Evolutionary conservation across 2,888 invertebrate species (phyloP).

Genomic region (Saturnia japonica): DNA sequence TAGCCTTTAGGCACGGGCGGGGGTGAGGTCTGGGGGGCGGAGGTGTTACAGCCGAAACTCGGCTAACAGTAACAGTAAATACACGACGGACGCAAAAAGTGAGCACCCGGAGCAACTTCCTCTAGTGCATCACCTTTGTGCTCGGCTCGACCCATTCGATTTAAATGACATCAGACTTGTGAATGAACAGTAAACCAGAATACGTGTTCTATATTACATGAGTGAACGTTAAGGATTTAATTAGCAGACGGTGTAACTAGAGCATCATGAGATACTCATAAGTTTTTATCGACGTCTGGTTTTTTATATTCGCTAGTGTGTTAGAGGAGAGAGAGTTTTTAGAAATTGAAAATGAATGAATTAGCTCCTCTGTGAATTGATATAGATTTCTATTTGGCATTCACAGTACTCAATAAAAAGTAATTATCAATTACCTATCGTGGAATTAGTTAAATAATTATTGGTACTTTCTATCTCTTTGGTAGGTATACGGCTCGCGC

Average conservation of each 20-base stretch:
- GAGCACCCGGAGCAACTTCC: slow-evolving; percentile 57
- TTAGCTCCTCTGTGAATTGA: slow-evolving; percentile 37
- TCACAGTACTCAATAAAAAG: slow-evolving; percentile 40
- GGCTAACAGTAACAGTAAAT: slow-evolving; percentile 78
- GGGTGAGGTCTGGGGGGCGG: neutral
- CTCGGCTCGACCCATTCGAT: slow-evolving; percentile 63
- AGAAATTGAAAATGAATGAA: slow-evolving; percentile 47
- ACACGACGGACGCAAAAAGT: slow-evolving; percentile 68
- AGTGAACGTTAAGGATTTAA: slow-evolving; percentile 61
- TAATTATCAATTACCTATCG: slow-evolving; percentile 46
- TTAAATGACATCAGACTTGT: slow-evolving; percentile 65
- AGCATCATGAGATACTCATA: slow-evolving; percentile 28
- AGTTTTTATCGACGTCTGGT: slow-evolving; percentile 20
- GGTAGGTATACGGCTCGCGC: slow-evolving; percentile 33
- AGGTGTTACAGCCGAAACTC: slow-evolving; percentile 61
- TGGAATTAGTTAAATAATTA: slow-evolving; percentile 39
- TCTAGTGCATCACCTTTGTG: slow-evolving; percentile 64
- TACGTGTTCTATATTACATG: slow-evolving; percentile 51
- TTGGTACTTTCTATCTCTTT: slow-evolving; percentile 41
- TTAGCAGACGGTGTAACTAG: slow-evolving; percentile 50
- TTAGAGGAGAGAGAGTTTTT: slow-evolving; percentile 56
- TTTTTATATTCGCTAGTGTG: slow-evolving; percentile 16
- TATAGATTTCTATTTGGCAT: slow-evolving; percentile 37
- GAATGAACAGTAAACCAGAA: slow-evolving; percentile 59
- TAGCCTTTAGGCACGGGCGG: slow-evolving; percentile 63